A percentile compares a stretch with the other conserved stretches of the same genome.
These are phyloP conservation scores for Rotaria socialis DNA, from an alignment of 2,888 invertebrate genomes.

Conservation along the genomic window DNA sequence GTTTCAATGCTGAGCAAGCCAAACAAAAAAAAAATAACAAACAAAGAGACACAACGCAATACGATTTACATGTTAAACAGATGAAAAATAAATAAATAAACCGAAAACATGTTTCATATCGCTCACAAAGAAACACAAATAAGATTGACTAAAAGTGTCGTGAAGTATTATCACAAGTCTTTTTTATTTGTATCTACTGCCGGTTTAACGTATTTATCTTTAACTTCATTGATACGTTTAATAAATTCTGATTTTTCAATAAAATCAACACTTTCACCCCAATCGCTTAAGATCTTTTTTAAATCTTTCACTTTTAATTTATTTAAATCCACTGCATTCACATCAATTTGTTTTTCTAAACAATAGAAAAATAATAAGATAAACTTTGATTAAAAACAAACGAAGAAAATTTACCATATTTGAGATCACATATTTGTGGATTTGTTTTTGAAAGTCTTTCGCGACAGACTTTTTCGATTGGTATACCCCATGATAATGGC, in stretches of 20 bases:
- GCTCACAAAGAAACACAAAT: no score
- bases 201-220: slow-evolving; percentile 70
- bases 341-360: slow-evolving; percentile 85
- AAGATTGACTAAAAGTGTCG: no score
- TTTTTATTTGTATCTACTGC: slow-evolving; percentile 4
- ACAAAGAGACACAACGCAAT: no score
- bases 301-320: slow-evolving; percentile 94
- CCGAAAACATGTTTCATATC: no score
- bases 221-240: slow-evolving; percentile 86
- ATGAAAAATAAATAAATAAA: no score
- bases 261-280: slow-evolving; percentile 88
- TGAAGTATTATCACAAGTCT: background rate
- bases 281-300: slow-evolving; percentile 90
- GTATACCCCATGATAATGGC: slow-evolving; percentile 80
- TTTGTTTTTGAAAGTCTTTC: slow-evolving; percentile 84
- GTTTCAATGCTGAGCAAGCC: no score
- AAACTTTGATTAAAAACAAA: background rate
- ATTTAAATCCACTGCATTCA: slow-evolving; percentile 87
- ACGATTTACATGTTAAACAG: no score
- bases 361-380: slow-evolving; percentile 30
- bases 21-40: no score
- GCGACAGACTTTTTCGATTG: slow-evolving; percentile 80
- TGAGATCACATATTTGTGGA: slow-evolving; percentile 87
- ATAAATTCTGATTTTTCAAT: slow-evolving; percentile 97
- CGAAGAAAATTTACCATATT: slow-evolving; percentile 63